phyloP scores from a whole-genome alignment of 2,797 vertebrate species.

The Xenops minutus region DNA sequence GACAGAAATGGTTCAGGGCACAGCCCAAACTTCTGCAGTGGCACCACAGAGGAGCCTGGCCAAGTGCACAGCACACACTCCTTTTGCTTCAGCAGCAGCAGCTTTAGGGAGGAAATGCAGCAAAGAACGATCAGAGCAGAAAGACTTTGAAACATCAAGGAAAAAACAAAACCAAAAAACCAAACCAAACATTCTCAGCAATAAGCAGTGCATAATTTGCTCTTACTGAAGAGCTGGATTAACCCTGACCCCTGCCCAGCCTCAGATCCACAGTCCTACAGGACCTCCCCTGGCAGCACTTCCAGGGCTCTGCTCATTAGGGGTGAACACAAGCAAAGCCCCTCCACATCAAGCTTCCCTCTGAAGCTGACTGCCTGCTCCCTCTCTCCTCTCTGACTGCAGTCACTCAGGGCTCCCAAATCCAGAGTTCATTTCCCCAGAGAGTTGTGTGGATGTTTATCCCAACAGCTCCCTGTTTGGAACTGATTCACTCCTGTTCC shows the following conservation, averaged over 20 bases:
- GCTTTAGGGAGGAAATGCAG: background rate
- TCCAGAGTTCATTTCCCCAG: background rate
- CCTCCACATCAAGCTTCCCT: background rate
- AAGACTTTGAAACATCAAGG: background rate
- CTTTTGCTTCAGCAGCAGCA: background rate
- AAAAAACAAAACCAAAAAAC: background rate
- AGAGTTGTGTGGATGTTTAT: background rate
- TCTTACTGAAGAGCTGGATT: background rate
- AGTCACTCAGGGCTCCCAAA: background rate
- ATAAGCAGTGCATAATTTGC: background rate
- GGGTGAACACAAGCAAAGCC: background rate
- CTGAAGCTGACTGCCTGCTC: background rate
- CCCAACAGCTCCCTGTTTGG: background rate
- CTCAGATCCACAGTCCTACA: background rate
- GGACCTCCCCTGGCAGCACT: background rate
- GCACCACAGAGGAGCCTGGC: background rate
- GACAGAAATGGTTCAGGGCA: accelerated
- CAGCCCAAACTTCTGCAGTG: background rate
- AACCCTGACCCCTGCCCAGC: background rate
- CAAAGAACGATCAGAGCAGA: accelerated
- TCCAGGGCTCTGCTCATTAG: background rate
- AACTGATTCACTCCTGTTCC: background rate
- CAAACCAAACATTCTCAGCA: background rate
- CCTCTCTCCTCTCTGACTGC: background rate
- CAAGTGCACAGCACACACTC: background rate